phyloP scores from a whole-genome alignment of 2,888 invertebrate species.

The Antheraea assamensis region DNA sequence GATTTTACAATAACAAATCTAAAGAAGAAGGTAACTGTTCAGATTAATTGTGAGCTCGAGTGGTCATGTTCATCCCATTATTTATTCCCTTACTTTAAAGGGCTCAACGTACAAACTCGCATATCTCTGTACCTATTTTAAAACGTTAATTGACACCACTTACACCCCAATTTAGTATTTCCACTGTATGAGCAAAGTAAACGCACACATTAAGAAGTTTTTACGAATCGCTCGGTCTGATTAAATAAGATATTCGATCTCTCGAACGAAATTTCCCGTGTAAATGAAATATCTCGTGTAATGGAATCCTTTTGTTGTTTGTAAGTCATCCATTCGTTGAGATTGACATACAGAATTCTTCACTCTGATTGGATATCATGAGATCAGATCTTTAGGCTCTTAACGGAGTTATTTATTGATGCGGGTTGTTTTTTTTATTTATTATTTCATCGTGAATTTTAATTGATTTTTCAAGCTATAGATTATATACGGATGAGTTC shows the following conservation, averaged over 20 bases:
- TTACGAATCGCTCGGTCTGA: conserved; percentile 51
- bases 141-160: too few species aligned
- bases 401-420: not conserved
- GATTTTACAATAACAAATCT: too few species aligned
- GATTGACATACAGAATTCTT: conserved; percentile 3
- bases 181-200: too few species aligned
- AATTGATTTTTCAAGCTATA: too few species aligned
- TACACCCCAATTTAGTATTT: too few species aligned
- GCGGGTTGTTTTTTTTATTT: not conserved
- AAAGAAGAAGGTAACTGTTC: too few species aligned
- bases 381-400: not conserved
- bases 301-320: conserved; percentile 17
- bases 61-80: too few species aligned
- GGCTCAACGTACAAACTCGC: too few species aligned
- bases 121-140: too few species aligned
- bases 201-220: conserved; percentile 26
- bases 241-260: conserved; percentile 65
- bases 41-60: too few species aligned
- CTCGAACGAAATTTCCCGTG: conserved; percentile 6
- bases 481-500: too few species aligned
- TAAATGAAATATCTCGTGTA: conserved; percentile 9
- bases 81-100: too few species aligned
- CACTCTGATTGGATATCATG: not conserved
- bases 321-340: conserved; percentile 9
- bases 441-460: not conserved